phyloP scores from a whole-genome alignment of 2,888 invertebrate species.

The Trachelus tabidus region DNA sequence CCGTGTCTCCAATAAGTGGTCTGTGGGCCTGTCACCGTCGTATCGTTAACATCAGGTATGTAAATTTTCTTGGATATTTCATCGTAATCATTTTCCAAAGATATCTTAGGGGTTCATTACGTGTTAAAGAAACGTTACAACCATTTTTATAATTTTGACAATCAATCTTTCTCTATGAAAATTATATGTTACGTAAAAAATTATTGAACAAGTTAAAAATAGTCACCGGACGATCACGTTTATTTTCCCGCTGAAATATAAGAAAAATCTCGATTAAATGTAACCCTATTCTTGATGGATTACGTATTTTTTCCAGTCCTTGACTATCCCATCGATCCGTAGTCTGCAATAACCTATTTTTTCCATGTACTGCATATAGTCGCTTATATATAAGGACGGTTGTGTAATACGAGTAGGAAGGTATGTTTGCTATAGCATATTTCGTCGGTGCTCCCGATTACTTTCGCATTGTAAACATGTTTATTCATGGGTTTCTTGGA shows the following conservation, averaged over 20 bases:
- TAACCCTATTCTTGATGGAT: neutral
- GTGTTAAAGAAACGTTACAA: neutral
- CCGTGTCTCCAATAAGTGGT: no score
- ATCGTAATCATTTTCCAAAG: neutral
- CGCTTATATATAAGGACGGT: constrained; percentile 34
- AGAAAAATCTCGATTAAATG: neutral
- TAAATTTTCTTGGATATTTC: constrained; percentile 12
- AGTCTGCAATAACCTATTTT: constrained; percentile 30
- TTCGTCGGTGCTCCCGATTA: constrained; percentile 10
- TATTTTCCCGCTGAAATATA: neutral
- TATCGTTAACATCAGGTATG: constrained; percentile 63
- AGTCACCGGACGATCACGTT: constrained; percentile 31
- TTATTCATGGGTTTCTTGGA: neutral
- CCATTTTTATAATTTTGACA: neutral
- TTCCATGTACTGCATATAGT: constrained; percentile 9
- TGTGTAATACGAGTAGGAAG: constrained; percentile 43
- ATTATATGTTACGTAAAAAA: constrained; percentile 45
- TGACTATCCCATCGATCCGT: neutral
- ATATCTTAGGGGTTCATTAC: neutral
- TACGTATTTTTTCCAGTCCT: neutral
- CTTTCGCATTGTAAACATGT: constrained; percentile 11
- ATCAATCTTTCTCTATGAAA: neutral
- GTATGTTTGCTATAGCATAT: constrained; percentile 32
- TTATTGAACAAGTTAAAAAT: constrained; percentile 53
- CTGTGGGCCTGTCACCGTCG: constrained; percentile 59